Evolutionary conservation across 2,113 vertebrate species (phyloP).

Genomic region (Catharus minimus): DNA sequence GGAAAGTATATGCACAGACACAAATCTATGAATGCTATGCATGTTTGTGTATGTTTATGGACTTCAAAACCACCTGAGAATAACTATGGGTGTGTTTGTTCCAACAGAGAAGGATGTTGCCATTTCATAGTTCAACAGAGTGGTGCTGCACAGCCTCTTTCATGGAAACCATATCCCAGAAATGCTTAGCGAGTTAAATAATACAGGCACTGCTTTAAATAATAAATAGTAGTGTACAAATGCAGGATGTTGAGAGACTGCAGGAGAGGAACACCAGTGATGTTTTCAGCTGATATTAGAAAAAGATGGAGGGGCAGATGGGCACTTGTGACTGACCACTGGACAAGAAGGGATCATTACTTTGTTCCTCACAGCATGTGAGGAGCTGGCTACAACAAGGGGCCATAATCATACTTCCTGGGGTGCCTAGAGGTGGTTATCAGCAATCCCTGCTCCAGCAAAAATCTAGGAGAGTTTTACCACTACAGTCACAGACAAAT

Average conservation of each 20-base stretch:
- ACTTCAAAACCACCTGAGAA: neutral
- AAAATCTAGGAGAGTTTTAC: neutral
- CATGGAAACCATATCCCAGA: neutral
- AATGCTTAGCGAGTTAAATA: neutral
- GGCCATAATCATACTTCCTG: neutral
- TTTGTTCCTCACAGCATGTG: neutral
- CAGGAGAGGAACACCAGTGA: neutral
- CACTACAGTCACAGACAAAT: neutral
- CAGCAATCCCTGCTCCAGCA: neutral
- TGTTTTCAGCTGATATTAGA: neutral
- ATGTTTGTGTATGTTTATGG: neutral
- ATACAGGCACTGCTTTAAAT: neutral
- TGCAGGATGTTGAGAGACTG: neutral
- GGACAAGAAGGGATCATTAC: neutral
- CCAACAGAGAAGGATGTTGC: neutral
- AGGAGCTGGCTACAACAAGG: neutral
- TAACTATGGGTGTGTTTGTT: neutral
- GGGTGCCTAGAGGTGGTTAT: fast-evolving
- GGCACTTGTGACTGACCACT: neutral
- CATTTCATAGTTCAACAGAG: neutral
- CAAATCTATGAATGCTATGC: no score
- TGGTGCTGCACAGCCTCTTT: neutral
- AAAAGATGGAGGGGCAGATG: neutral
- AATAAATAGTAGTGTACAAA: neutral
- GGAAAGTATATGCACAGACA: neutral